These are phyloP conservation scores for Girardinichthys multiradiatus DNA, from an alignment of 2,113 vertebrate species.

Conservation along the genomic window DNA sequence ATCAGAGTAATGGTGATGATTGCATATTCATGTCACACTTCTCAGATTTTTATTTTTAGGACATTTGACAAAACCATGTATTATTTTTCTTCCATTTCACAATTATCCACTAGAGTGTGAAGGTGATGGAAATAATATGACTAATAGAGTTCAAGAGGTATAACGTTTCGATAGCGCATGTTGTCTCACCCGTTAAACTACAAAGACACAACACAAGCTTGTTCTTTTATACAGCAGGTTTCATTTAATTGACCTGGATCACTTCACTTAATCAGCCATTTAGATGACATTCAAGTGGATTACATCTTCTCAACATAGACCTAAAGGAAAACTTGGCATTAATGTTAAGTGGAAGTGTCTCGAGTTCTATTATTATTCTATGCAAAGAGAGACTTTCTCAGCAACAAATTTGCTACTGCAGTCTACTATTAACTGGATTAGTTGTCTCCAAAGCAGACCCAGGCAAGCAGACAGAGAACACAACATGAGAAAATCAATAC, in stretches of 20 bases:
- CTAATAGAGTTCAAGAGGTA: neutral
- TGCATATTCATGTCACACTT: no score
- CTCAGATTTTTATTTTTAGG: no score
- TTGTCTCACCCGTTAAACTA: neutral
- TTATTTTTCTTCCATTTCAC: neutral
- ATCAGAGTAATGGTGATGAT: no score
- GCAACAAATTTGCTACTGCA: neutral
- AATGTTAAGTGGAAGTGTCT: neutral
- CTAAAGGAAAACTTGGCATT: constrained; percentile 7
- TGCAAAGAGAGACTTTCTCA: constrained; percentile 9
- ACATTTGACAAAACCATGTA: neutral
- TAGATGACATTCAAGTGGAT: constrained; percentile 11
- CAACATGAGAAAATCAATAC: neutral
- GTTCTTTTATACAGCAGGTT: neutral
- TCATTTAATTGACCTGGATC: constrained; percentile 5
- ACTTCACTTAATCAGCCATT: neutral
- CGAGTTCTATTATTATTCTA: constrained; percentile 8
- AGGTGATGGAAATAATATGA: no score
- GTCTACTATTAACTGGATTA: neutral
- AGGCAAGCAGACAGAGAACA: neutral
- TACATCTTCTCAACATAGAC: neutral
- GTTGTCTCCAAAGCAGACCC: neutral
- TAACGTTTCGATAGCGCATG: neutral
- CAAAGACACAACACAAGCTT: neutral
- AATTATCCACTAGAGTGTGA: neutral